Base-by-base conservation (phyloP, 2,797 vertebrate genomes). In the Cyprinodon diabolis region DNA sequence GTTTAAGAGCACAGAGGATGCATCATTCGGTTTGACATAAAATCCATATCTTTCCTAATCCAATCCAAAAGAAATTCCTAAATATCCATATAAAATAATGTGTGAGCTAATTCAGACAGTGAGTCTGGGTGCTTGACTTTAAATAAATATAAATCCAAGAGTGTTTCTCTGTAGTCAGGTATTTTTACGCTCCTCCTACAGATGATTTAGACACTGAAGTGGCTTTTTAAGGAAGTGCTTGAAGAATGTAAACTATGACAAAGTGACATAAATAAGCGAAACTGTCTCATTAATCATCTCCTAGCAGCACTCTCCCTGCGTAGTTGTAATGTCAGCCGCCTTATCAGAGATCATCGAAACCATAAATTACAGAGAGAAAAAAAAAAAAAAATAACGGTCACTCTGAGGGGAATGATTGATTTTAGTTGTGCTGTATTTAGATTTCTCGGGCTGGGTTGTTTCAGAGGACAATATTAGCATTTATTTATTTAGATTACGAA, bases 251-350 rank as follows among this genome's bases (percentile, higher is more conserved):
- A 86, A 71, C 71, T 58, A 66, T 66, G 78, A 80, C 74, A 73
- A 68, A 83, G 73, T 79, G 77, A 83, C 78, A 72, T 83, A 70
- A 71, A 67, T 57, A 14, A 37, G 75, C 67, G n/a, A 51, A 72
- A 58, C n/a, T 60, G 65, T 67, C 75, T 12, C 75, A 86, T 86
- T 66, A 71, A 58, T 89, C 79, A 80, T 84, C 60, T 78, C 58
- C 48, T 40, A 72, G 66, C 65, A 67, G 30, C 30, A 30, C 48
- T 75, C 60, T 12, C 40, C 63, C 78, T 83, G 82, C 82, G 83
- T 84, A 76, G 54, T 71, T 54, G 23, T 72, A 63, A 63, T 51
- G 37, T 25, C 3, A 35, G 48, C 6, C 71, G 37, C 74, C 75
- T 78, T 82, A 85, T 87, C 82, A 78, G 71, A 21, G 72, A 74